phyloP scores from a whole-genome alignment of 1,140 invertebrate species.

The Pantala flavescens region DNA sequence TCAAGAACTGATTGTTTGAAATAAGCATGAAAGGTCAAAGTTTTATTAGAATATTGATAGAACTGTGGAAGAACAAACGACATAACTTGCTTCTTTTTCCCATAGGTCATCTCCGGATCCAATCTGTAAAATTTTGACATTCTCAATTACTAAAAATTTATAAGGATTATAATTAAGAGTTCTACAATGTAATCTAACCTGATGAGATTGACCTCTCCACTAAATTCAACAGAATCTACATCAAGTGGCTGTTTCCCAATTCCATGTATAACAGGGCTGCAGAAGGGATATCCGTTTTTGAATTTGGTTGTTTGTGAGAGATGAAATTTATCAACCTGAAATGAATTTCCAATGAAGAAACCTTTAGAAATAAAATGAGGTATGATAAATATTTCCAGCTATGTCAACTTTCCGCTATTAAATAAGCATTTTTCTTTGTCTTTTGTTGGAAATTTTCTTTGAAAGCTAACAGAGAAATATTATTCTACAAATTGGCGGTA shows the following conservation, averaged over 20 bases:
- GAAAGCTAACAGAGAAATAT: no score
- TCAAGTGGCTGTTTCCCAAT: slow-evolving; percentile 52
- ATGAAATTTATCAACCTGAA: slow-evolving; percentile 49
- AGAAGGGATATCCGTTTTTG: slow-evolving; percentile 55
- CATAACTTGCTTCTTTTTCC: neutral
- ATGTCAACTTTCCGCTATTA: no score
- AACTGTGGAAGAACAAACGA: neutral
- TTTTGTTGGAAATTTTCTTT: no score
- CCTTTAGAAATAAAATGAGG: neutral
- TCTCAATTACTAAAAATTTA: slow-evolving; percentile 10
- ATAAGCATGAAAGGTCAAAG: neutral
- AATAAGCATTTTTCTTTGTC: no score
- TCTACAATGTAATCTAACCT: slow-evolving; percentile 22
- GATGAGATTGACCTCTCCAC: slow-evolving; percentile 28
- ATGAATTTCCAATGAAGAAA: neutral
- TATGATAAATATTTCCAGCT: neutral
- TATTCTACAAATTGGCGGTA: no score
- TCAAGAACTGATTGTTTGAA: slow-evolving; percentile 31
- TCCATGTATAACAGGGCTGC: slow-evolving; percentile 41
- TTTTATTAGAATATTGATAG: neutral
- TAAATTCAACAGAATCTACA: slow-evolving; percentile 22
- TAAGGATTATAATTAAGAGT: neutral
- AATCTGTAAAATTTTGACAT: neutral
- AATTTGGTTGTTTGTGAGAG: slow-evolving; percentile 51
- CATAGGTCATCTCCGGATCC: neutral